Evolutionary conservation across 2,797 vertebrate species (phyloP).

Genomic region (Craterocephalus amniculus): DNA sequence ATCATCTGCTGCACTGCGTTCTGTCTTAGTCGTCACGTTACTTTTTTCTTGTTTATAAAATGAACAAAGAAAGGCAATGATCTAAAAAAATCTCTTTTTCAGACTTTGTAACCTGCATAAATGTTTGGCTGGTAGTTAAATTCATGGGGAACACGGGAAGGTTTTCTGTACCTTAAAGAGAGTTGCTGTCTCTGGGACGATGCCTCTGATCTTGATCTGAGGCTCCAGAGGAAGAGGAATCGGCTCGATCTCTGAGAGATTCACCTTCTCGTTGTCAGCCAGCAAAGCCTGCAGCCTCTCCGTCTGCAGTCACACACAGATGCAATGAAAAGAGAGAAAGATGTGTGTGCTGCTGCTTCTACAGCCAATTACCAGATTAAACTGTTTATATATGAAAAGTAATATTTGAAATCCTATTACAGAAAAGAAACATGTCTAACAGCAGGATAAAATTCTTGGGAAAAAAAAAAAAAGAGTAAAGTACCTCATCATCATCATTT

Average conservation of each 20-base stretch:
- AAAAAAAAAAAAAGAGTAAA: no score
- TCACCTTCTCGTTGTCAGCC: constrained; percentile 97
- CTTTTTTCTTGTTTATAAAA: no score
- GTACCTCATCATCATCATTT: no score
- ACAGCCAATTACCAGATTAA: background rate
- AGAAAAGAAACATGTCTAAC: no score
- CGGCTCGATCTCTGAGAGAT: constrained; percentile 93
- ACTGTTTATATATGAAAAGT: background rate
- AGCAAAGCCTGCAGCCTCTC: constrained; percentile 94
- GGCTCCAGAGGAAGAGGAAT: constrained; percentile 97
- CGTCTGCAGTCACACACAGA: constrained; percentile 81
- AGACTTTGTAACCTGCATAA: background rate
- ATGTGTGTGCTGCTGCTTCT: constrained; percentile 10
- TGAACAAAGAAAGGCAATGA: no score
- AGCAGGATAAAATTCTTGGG: background rate
- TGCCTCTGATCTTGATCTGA: constrained; percentile 93
- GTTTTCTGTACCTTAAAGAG: constrained; percentile 90
- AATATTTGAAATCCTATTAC: background rate
- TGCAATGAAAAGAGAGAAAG: constrained; percentile 5
- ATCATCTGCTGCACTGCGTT: no score
- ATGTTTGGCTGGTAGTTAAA: background rate
- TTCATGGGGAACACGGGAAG: fast-evolving
- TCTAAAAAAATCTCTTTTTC: background rate
- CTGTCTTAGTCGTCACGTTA: no score
- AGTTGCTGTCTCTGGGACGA: constrained; percentile 95